These are phyloP conservation scores for Stegostoma tigrinum DNA, from an alignment of 2,113 vertebrate species.

Conservation along the genomic window DNA sequence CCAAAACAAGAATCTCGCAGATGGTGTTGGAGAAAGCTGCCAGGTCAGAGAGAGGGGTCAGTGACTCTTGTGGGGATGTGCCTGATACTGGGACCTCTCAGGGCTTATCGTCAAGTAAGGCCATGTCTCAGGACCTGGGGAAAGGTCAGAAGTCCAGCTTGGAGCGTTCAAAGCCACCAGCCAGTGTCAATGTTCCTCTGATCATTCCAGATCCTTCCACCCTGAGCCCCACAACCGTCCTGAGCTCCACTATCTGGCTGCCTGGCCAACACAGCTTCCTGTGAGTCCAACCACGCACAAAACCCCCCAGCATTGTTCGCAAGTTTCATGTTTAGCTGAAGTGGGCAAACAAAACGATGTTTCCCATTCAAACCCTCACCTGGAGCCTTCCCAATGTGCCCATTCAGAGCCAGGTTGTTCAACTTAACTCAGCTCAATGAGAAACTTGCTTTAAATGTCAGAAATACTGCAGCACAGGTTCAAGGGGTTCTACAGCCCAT, in stretches of 20 bases:
- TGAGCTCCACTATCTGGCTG: conserved; percentile 42
- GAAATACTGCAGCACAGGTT: too few species aligned
- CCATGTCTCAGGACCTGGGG: conserved; percentile 45
- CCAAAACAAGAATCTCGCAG: conserved; percentile 50
- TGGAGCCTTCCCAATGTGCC: not conserved
- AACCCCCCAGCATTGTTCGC: not conserved
- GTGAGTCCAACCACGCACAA: conserved; percentile 46
- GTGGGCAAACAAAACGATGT: not conserved
- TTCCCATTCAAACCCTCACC: not conserved
- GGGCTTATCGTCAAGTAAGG: conserved; percentile 42
- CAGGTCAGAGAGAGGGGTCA: conserved; percentile 44
- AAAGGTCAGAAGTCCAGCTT: conserved; percentile 47
- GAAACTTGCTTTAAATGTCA: too few species aligned
- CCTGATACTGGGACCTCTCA: not conserved
- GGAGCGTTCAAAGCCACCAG: conserved; percentile 45
- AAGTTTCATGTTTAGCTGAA: not conserved
- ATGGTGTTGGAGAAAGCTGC: conserved; percentile 47
- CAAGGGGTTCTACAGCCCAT: too few species aligned
- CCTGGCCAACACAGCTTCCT: conserved; percentile 54
- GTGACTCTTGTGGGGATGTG: conserved; percentile 34
- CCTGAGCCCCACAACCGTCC: not conserved
- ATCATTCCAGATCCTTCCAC: conserved; percentile 50
- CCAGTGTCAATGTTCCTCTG: conserved; percentile 50
- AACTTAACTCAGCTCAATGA: too few species aligned
- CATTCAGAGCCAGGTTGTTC: too few species aligned